Evolutionary conservation across 2,888 invertebrate species (phyloP).

Genomic region (Serrognathus titanus): DNA sequence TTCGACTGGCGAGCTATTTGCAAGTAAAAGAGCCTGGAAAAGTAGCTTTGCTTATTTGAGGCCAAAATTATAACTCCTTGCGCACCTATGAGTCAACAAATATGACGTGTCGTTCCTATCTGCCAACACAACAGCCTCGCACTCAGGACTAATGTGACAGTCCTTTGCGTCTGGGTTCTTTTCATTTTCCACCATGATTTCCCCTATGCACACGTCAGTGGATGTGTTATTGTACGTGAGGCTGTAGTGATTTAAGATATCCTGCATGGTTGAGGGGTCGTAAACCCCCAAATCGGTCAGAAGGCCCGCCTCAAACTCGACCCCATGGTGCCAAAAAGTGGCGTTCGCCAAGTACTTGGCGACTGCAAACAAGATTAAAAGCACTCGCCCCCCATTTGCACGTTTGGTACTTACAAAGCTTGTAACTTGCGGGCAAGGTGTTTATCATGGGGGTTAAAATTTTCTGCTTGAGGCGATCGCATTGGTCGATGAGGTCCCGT

Average conservation of each 20-base stretch:
- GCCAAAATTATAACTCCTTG: too few relatives aligned
- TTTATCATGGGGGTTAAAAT: too few relatives aligned
- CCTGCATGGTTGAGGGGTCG: conserved; percentile 29
- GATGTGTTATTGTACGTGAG: conserved; percentile 30
- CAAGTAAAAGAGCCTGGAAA: conserved; percentile 32
- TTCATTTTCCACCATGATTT: conserved; percentile 26
- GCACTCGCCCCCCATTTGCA: too few relatives aligned
- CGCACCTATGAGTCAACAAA: conserved; percentile 37
- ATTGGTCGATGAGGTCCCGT: too few relatives aligned
- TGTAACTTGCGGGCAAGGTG: too few relatives aligned
- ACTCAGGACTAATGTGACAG: conserved; percentile 28
- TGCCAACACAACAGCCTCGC: conserved; percentile 32
- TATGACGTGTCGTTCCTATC: conserved; percentile 34
- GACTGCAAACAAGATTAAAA: too few relatives aligned
- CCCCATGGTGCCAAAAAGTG: conserved; percentile 25
- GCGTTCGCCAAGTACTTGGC: conserved; percentile 6
- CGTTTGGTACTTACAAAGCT: too few relatives aligned
- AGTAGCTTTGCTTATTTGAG: too few relatives aligned
- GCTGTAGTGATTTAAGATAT: conserved; percentile 25
- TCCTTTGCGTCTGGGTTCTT: conserved; percentile 7
- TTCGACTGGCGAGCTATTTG: conserved; percentile 27
- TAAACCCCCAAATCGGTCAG: conserved; percentile 31
- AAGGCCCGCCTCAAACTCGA: conserved; percentile 13
- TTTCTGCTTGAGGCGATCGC: too few relatives aligned
- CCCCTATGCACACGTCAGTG: conserved; percentile 33